Conservation (phyloP, 2,797 vertebrate species). For the Mus caroli region DNA sequence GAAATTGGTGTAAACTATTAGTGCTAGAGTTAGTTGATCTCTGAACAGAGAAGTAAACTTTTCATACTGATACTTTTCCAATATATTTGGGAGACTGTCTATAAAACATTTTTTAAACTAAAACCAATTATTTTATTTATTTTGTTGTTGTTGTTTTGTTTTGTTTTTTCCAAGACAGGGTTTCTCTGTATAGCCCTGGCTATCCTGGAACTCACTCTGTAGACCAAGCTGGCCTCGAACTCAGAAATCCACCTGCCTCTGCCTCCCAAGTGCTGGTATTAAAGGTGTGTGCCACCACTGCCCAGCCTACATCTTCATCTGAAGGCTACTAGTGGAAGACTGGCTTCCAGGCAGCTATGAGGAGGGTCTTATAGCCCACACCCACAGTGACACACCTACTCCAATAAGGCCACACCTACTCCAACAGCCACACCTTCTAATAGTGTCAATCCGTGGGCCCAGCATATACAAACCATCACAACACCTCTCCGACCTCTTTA, state of each 20-base stretch:
- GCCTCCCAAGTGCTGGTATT: too few species aligned
- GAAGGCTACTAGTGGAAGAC: neutral
- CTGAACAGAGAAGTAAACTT: neutral
- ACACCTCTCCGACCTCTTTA: neutral
- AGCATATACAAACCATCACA: neutral
- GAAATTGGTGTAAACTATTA: neutral
- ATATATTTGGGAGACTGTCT: neutral
- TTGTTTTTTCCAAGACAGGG: too few species aligned
- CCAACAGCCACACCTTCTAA: neutral
- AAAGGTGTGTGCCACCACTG: too few species aligned
- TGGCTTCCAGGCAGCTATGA: neutral
- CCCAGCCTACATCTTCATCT: neutral
- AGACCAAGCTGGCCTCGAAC: too few species aligned
- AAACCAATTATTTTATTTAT: neutral
- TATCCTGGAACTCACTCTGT: too few species aligned
- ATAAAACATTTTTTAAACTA: slow-evolving; percentile 2
- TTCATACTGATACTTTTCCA: neutral
- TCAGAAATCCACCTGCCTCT: too few species aligned
- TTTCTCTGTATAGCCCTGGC: too few species aligned
- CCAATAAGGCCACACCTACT: neutral
- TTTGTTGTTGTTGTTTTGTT: neutral
- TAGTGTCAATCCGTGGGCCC: neutral
- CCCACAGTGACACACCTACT: neutral
- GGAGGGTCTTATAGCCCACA: neutral
- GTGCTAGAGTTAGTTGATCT: slow-evolving; percentile 26